A percentile compares a stretch with the other conserved stretches of the same genome.
Evolutionary conservation across 2,797 vertebrate genomes (phyloP).

Genomic region (Taenioides sp.): DNA sequence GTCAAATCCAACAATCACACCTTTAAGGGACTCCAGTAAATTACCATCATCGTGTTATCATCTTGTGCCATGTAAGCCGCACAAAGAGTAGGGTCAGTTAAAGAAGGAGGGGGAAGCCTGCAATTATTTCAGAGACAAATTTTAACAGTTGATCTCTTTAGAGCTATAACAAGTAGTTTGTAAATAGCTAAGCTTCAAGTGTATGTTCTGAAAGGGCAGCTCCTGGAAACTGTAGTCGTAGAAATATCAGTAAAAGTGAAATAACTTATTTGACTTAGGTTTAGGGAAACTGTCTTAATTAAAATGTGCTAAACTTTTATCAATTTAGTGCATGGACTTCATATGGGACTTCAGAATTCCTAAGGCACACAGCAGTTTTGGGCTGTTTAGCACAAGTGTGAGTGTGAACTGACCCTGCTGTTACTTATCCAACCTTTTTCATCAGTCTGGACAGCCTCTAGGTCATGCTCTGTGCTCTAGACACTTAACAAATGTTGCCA

Average conservation of each 20-base stretch:
- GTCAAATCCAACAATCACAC: conserved; percentile 76
- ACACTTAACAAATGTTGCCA: conserved; percentile 74
- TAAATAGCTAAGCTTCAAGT: conserved; percentile 53
- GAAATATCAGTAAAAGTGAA: conserved; percentile 27
- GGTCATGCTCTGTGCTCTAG: conserved; percentile 61
- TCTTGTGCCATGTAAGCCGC: conserved; percentile 58
- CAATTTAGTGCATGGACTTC: conserved; percentile 48
- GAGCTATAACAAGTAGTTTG: conserved; percentile 61
- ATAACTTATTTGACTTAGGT: background rate
- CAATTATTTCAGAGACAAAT: conserved; percentile 72
- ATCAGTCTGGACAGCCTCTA: conserved; percentile 41
- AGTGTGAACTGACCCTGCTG: conserved; percentile 74
- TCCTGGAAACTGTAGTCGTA: conserved; percentile 38
- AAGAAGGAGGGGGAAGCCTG: conserved; percentile 62
- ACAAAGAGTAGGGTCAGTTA: conserved; percentile 68
- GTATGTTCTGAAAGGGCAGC: conserved; percentile 45
- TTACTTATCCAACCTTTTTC: conserved; percentile 63
- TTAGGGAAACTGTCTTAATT: conserved; percentile 31
- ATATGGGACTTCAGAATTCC: conserved; percentile 36
- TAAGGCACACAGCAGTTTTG: conserved; percentile 58
- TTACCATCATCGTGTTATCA: conserved; percentile 68
- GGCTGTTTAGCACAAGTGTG: conserved; percentile 71
- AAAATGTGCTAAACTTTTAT: conserved; percentile 34
- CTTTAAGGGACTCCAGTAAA: conserved; percentile 64
- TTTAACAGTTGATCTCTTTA: conserved; percentile 62